Conservation (phyloP, 1,140 invertebrate species). For the Homarus americanus region DNA sequence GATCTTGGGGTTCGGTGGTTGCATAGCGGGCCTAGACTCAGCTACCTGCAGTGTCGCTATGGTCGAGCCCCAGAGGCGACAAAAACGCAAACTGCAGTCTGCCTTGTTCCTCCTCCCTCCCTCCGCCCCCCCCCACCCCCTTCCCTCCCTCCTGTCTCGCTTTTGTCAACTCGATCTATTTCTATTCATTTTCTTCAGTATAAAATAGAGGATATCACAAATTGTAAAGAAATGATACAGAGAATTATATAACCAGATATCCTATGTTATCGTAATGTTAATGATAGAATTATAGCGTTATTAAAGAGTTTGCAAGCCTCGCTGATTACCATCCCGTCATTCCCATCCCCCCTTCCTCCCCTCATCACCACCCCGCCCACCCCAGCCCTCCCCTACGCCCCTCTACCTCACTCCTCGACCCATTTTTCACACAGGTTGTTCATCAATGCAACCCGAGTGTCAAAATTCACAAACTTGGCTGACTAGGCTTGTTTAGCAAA, state of each 20-base stretch:
- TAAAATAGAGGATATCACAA: too few species aligned
- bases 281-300: too few species aligned
- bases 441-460: conserved; percentile 72
- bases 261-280: too few species aligned
- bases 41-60: conserved; percentile 46
- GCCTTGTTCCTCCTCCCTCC: conserved; percentile 10
- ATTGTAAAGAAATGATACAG: too few species aligned
- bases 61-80: not conserved
- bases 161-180: too few species aligned
- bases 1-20: conserved; percentile 45
- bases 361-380: not conserved
- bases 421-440: conserved; percentile 73
- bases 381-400: conserved; percentile 18
- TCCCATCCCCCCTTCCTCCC: not conserved
- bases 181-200: too few species aligned
- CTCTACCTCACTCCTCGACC: conserved; percentile 54
- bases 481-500: conserved; percentile 71
- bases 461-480: conserved; percentile 73
- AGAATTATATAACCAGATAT: too few species aligned
- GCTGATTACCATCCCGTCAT: not conserved
- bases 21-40: conserved; percentile 4
- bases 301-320: too few species aligned
- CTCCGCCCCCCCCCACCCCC: not conserved
- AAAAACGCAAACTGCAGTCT: conserved; percentile 54
- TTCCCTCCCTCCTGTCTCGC: not conserved